Base-by-base conservation (phyloP, 2,888 invertebrate genomes). In the Anthoptus insignis region DNA sequence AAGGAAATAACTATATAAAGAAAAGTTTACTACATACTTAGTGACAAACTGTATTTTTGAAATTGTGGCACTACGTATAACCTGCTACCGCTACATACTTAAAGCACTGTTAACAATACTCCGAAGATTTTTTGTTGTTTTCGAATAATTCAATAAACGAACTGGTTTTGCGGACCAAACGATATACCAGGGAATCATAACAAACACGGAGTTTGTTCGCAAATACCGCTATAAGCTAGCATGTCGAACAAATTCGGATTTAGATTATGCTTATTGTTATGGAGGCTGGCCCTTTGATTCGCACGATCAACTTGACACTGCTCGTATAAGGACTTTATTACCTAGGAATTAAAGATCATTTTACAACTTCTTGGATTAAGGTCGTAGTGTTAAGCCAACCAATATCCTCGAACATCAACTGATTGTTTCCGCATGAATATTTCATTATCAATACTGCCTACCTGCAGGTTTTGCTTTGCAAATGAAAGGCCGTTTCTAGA, bases 181-280 rank as follows among this genome's bases (percentile, higher is more conserved):
- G 14, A 53, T 45, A 61, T 14, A 56, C 27, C 68, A 71, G 71
- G 67, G 73, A 76, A 79, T 78, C 78, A 76, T 73, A 73, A 66
- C 64, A 66, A 58, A 69, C 71, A 70, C 21, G 37, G 73, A 72
- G 67, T 56, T 50, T 32, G 34, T 71, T 68, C 73, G 66, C 59
- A 63, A 63, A 70, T 61, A 69, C 63, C 54, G 67, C 72, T 58
- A 66, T 78, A 75, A 79, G 76, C 77, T 74, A 73, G 73, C 76
- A 73, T 78, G 80, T 80, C 76, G 81, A 80, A 83, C 84, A 82
- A 83, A 86, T 81, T 84, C 79, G 68, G 71, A 75, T 82, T 84
- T 78, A 80, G 81, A 84, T 86, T 83, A 86, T 84, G 81, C 83
- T 81, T 82, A 84, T 84, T 83, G 83, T 81, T 84, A 85, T 82